phyloP scores from a whole-genome alignment of 2,888 invertebrate species.

The Carterocephalus palaemon region DNA sequence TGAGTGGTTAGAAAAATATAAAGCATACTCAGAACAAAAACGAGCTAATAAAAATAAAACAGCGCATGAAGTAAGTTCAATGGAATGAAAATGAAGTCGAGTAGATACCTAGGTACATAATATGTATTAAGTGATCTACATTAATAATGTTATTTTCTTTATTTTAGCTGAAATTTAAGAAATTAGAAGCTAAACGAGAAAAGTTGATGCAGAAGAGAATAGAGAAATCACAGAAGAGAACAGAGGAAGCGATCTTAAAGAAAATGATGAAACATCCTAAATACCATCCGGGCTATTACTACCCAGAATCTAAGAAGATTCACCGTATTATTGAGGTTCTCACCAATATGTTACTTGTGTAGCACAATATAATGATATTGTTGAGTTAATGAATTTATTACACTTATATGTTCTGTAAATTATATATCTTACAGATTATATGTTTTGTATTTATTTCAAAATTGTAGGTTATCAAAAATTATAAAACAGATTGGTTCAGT shows the following conservation, averaged over 20 bases:
- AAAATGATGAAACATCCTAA: constrained; percentile 62
- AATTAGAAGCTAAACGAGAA: constrained; percentile 44
- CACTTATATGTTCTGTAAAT: too few relatives aligned
- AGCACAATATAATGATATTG: too few relatives aligned
- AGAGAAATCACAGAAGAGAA: constrained; percentile 41
- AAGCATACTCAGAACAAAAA: constrained; percentile 40
- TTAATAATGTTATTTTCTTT: background rate
- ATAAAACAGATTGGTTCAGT: constrained; percentile 47
- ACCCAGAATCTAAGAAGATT: constrained; percentile 50
- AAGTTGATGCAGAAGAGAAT: constrained; percentile 40
- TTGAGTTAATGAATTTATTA: too few relatives aligned
- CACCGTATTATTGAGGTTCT: constrained; percentile 43
- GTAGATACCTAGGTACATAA: background rate
- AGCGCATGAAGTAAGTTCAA: constrained; percentile 31
- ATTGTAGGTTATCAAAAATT: constrained; percentile 47
- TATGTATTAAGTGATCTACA: background rate
- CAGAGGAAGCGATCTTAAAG: constrained; percentile 42
- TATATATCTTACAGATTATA: too few relatives aligned
- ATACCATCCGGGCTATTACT: constrained; percentile 57
- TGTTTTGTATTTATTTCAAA: too few relatives aligned
- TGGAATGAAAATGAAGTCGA: too few relatives aligned
- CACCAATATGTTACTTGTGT: too few relatives aligned
- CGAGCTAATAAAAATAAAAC: constrained; percentile 48
- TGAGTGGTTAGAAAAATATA: constrained; percentile 53
- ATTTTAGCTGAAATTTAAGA: constrained; percentile 44